phyloP scores from a whole-genome alignment of 2,113 vertebrate genomes.

The Podarcis muralis region DNA sequence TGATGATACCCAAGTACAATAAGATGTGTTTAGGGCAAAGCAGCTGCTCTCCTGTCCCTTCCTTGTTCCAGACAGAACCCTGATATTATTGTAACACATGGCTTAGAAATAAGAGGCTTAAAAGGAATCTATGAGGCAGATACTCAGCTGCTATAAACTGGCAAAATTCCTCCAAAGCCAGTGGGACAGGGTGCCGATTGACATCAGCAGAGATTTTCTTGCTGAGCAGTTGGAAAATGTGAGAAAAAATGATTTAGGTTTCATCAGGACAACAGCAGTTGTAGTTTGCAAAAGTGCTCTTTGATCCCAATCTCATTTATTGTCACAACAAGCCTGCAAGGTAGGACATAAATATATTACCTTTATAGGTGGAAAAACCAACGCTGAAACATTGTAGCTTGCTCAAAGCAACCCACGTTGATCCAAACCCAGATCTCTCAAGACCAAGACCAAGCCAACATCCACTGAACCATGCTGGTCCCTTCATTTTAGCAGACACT shows the following conservation, averaged over 20 bases:
- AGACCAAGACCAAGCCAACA: background rate
- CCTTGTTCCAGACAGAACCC: slow-evolving; percentile 22
- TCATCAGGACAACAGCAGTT: background rate
- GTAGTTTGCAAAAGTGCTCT: background rate
- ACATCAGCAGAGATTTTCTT: background rate
- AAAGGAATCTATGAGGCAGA: slow-evolving; percentile 31
- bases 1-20: background rate
- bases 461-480: background rate
- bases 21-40: slow-evolving; percentile 33
- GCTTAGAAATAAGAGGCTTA: background rate
- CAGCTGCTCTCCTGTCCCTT: slow-evolving; percentile 16
- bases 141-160: background rate
- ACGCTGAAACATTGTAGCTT: background rate
- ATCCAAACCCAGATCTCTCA: no score
- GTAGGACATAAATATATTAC: background rate
- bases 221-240: background rate
- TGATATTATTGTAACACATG: background rate
- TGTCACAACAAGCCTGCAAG: background rate
- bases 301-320: background rate
- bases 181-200: background rate
- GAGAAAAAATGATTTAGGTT: background rate
- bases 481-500: background rate
- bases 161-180: background rate
- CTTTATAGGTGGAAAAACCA: background rate
- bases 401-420: no score